phyloP scores from a whole-genome alignment of 1,140 invertebrate species.

The Drosophila obscura region DNA sequence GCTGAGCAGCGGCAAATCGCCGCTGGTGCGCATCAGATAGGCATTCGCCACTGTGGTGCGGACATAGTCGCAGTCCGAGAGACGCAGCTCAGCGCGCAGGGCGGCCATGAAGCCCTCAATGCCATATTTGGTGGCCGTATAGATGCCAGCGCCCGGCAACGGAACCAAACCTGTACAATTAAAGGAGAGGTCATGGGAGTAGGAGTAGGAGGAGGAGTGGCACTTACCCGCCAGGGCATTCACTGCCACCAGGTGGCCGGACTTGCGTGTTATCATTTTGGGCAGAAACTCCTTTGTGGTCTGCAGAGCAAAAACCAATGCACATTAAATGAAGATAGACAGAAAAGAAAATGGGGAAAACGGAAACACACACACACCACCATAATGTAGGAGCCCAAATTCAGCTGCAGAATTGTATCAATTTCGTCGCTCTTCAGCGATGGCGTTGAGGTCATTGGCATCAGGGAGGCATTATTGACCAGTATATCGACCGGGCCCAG shows the following conservation, averaged over 20 bases:
- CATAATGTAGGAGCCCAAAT: slow-evolving; percentile 80
- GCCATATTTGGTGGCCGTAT: slow-evolving; percentile 81
- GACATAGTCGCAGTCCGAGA: slow-evolving; percentile 77
- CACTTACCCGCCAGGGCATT: slow-evolving; percentile 72
- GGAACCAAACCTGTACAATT: slow-evolving; percentile 58
- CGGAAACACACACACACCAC: slow-evolving; percentile 43
- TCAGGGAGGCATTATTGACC: slow-evolving; percentile 80
- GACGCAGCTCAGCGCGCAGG: slow-evolving; percentile 67
- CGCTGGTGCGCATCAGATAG: slow-evolving; percentile 78
- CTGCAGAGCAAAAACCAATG: slow-evolving; percentile 17
- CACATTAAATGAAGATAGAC: neutral
- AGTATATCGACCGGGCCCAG: slow-evolving; percentile 80
- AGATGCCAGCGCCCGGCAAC: slow-evolving; percentile 76
- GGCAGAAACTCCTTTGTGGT: slow-evolving; percentile 80
- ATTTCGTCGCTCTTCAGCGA: slow-evolving; percentile 74
- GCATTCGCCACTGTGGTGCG: slow-evolving; percentile 79
- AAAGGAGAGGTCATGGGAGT: no score
- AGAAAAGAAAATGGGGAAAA: neutral
- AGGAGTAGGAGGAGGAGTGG: no score
- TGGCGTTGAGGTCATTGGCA: slow-evolving; percentile 79
- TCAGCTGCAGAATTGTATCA: slow-evolving; percentile 76
- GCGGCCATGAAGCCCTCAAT: slow-evolving; percentile 81
- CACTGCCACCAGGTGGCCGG: slow-evolving; percentile 76
- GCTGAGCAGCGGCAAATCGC: slow-evolving; percentile 73
- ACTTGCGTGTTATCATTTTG: slow-evolving; percentile 78